Percentiles rank a stretch among this genome's conserved stretches.
Conservation (phyloP, 2,888 invertebrate genomes). For the Carabus problematicus region DNA sequence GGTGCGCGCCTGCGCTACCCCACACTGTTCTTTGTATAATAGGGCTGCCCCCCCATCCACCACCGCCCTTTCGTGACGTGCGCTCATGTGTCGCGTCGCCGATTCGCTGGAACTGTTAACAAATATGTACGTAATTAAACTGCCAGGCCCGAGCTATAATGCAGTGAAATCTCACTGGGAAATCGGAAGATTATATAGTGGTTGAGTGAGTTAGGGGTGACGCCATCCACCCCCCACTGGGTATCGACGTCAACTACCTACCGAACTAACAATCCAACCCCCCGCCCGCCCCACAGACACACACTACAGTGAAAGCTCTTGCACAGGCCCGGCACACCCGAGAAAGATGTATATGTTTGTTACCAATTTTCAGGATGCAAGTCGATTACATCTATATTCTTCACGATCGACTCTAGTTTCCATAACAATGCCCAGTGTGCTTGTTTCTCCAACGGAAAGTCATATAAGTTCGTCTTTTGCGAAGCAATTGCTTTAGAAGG, state of each 20-base stretch:
- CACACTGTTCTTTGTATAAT: neutral
- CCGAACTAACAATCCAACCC: too few species aligned
- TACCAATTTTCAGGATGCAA: neutral
- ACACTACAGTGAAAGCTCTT: too few species aligned
- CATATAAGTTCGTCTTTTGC: too few species aligned
- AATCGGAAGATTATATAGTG: slow-evolving; percentile 43
- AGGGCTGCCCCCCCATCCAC: neutral
- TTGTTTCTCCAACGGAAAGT: too few species aligned
- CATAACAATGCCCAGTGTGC: too few species aligned
- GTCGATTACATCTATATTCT: neutral
- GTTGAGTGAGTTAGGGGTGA: slow-evolving; percentile 36
- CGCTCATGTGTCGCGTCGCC: neutral
- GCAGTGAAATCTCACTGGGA: slow-evolving; percentile 40
- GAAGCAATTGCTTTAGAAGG: too few species aligned
- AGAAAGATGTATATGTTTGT: too few species aligned
- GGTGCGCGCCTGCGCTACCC: neutral
- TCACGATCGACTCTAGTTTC: neutral
- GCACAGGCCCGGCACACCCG: too few species aligned
- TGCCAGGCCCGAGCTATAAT: slow-evolving; percentile 42
- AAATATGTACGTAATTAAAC: slow-evolving; percentile 43
- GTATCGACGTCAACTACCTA: too few species aligned
- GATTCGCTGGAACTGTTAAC: slow-evolving; percentile 42
- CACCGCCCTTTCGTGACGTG: neutral
- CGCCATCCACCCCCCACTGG: neutral
- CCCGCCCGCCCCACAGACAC: too few species aligned